phyloP scores from a whole-genome alignment of 2,113 vertebrate genomes.

The Lophura nycthemera region DNA sequence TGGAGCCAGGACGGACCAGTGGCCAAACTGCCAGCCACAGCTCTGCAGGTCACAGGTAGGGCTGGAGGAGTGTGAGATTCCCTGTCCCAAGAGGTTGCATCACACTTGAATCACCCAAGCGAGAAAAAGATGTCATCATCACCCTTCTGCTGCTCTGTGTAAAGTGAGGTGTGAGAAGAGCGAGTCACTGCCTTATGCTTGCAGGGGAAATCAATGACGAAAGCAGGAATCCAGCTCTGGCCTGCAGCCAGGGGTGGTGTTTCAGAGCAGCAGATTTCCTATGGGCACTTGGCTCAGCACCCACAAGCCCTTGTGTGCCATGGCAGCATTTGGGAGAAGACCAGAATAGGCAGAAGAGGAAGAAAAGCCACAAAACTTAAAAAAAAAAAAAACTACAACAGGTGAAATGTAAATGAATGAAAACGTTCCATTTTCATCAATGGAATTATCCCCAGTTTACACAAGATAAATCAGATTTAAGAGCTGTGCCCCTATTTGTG shows the following conservation, averaged over 20 bases:
- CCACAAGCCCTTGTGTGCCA: rapidly evolving
- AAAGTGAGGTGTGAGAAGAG: rapidly evolving
- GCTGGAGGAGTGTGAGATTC: rapidly evolving
- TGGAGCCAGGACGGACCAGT: rapidly evolving
- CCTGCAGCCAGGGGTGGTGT: background rate
- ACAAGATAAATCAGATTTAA: background rate
- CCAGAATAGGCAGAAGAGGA: background rate
- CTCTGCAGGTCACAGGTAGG: rapidly evolving
- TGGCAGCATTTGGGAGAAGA: background rate
- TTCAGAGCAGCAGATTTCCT: background rate
- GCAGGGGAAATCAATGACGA: background rate
- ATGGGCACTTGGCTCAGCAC: background rate
- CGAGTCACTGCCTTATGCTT: rapidly evolving
- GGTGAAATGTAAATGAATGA: background rate
- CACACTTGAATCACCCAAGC: background rate
- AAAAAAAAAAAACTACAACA: background rate
- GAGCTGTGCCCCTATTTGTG: background rate
- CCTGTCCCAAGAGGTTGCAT: background rate
- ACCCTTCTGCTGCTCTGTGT: background rate
- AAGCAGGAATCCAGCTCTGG: background rate
- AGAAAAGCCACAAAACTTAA: background rate
- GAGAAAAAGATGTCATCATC: background rate
- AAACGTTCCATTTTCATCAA: background rate
- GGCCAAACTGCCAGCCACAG: rapidly evolving
- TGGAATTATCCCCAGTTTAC: background rate